A percentile compares a stretch with the other conserved stretches of the same genome.
Evolutionary conservation across 2,113 vertebrate species (phyloP).

Genomic region (Myotis yumanensis): DNA sequence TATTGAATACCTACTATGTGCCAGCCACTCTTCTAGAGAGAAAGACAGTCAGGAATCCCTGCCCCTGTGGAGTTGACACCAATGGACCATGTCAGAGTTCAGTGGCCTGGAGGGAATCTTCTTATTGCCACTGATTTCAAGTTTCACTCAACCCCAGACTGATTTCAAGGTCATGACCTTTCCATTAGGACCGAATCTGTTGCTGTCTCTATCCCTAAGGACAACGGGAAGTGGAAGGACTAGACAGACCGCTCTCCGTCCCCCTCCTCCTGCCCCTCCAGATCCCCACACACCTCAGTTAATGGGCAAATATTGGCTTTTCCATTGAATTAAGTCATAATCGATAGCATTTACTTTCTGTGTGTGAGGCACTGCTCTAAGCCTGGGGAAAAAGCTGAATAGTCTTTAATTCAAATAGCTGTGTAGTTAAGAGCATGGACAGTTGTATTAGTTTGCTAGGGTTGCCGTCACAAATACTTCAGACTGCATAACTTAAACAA

Average conservation of each 20-base stretch:
- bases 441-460: neutral
- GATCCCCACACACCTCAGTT: neutral
- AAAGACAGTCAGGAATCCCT: neutral
- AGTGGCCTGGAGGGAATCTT: neutral
- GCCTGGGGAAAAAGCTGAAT: neutral
- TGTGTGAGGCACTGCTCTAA: neutral
- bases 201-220: neutral
- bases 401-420: neutral
- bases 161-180: neutral
- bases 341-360: neutral
- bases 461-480: neutral
- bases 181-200: neutral
- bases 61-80: neutral
- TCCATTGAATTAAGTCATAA: neutral
- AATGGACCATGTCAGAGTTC: neutral
- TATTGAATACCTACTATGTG: neutral
- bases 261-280: neutral
- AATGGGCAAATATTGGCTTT: neutral
- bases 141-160: neutral
- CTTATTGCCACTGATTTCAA: neutral
- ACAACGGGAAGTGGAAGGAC: too few species aligned
- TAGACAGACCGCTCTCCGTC: too few species aligned
- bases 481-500: neutral
- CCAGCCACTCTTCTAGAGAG: neutral
- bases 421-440: neutral